Evolutionary conservation across 2,797 vertebrate genomes (phyloP).

Genomic region (Buceros bicornis): DNA sequence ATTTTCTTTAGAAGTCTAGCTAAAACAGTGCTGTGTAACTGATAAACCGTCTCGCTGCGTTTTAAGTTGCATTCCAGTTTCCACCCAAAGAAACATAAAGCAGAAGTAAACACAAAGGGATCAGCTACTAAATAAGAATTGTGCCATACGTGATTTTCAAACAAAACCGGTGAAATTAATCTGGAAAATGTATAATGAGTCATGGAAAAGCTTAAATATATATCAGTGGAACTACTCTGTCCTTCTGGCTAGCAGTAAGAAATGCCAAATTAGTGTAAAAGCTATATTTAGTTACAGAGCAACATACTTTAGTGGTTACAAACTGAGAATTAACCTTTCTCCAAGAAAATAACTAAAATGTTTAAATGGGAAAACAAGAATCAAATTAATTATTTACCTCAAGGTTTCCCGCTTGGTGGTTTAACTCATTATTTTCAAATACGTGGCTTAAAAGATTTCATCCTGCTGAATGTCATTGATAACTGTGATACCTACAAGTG

Average conservation of each 20-base stretch:
- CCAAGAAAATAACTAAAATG: conserved; percentile 36
- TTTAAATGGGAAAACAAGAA: conserved; percentile 33
- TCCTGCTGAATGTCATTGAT: neutral
- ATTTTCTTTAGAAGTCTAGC: neutral
- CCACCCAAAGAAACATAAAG: conserved; percentile 16
- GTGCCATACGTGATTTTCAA: conserved; percentile 32
- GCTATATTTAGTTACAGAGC: conserved; percentile 69
- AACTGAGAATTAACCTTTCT: conserved; percentile 72
- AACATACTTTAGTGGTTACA: conserved; percentile 65
- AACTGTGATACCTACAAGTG: neutral
- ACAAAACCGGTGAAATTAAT: conserved; percentile 33
- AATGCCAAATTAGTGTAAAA: conserved; percentile 68
- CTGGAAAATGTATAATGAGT: conserved; percentile 38
- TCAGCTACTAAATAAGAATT: conserved; percentile 42
- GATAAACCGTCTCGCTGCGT: neutral
- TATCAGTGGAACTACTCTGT: conserved; percentile 37
- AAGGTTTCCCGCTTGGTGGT: neutral
- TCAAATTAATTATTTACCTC: conserved; percentile 44
- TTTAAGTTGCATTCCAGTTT: conserved; percentile 12
- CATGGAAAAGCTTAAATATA: conserved; percentile 63
- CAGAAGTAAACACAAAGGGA: conserved; percentile 41
- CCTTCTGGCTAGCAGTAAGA: conserved; percentile 67
- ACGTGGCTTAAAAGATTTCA: neutral
- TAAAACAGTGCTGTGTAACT: neutral
- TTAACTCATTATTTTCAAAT: neutral